Percentiles rank a stretch among this genome's conserved stretches.
Evolutionary conservation across 2,888 invertebrate genomes (phyloP).

Genomic region (Chirona hameri): DNA sequence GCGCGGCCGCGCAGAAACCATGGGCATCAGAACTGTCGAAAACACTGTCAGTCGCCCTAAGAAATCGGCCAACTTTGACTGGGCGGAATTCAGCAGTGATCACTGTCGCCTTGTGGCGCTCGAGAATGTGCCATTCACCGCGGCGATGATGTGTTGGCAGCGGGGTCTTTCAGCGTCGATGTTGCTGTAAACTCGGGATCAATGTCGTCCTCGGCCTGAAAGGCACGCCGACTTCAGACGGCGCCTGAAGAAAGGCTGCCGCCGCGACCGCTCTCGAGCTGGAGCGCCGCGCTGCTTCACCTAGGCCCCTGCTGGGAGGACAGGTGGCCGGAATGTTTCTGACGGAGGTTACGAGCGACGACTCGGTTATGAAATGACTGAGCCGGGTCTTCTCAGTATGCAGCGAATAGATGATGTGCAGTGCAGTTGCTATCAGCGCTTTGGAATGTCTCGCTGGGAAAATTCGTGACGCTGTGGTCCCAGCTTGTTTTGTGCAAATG

Average conservation of each 20-base stretch:
- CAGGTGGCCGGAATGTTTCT: not conserved
- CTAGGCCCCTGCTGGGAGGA: not conserved
- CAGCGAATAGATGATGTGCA: no score
- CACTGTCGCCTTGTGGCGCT: not conserved
- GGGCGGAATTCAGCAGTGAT: slow-evolving; percentile 5
- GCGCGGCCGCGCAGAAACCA: slow-evolving; percentile 1
- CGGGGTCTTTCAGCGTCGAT: not conserved
- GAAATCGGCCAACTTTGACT: not conserved
- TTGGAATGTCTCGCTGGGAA: no score
- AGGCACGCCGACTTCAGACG: not conserved
- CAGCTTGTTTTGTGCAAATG: no score
- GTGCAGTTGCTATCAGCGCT: no score
- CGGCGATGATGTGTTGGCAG: not conserved
- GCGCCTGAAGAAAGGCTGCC: not conserved
- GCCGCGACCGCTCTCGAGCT: not conserved
- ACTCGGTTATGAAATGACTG: no score
- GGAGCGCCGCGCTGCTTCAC: not conserved
- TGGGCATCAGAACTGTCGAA: slow-evolving; percentile 1
- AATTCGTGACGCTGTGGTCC: no score
- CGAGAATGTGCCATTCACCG: not conserved
- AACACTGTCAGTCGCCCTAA: slow-evolving; percentile 13
- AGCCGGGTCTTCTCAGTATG: no score
- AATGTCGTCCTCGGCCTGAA: not conserved
- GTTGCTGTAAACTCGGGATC: slow-evolving; percentile 9
- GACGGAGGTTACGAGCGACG: no score